Evolutionary conservation across 2,888 invertebrate genomes (phyloP), one percentile per base, ranked within the genome.

Genomic region (Seladonia tumulorum): DNA sequence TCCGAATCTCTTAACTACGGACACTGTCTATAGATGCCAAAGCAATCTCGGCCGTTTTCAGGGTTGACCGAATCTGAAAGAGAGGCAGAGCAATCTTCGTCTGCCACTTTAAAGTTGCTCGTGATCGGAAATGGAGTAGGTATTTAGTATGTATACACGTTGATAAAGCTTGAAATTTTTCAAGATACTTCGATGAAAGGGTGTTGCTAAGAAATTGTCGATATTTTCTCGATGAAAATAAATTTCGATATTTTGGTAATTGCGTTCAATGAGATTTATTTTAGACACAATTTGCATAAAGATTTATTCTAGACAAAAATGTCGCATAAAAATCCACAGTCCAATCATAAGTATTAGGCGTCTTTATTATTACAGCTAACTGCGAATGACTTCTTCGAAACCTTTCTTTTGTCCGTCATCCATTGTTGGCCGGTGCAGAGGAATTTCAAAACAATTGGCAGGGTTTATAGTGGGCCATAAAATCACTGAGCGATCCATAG

Each of bases 21-120:
- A 35, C 8, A 22, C 66, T 66, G 18, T 22, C 35, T 8, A 35
- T 66, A 35, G 66, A 66, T 22, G 18, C 18, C 66, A 35, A 66
- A 66, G 66, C 35, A 66, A 66, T 66, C 66, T 35, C 66, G 35
- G 66, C 35, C 35, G 66, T 66, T 66, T 66, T 66, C 35, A 66
- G 35, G 66, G 35, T 66, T 66, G 66, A 66, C 66, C 22, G 66
- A 35, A 35, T 66, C 66, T 66, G 66, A 66, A 66, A 66, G 66
- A 29, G 66, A 35, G 66, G 18, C 35, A 22, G 35, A 66, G 22
- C 35, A 66, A 66, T 66, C 35, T 18, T 66, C 66, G 66, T 35
- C 18, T 29, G 66, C 29, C 35, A 66, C 66, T 66, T 66, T 35
- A 66, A 18, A 66, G 66, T 66, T 66, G 7, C 35, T 66, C 66